phyloP scores from a whole-genome alignment of 2,797 vertebrate genomes.

The Clarias fuscus region DNA sequence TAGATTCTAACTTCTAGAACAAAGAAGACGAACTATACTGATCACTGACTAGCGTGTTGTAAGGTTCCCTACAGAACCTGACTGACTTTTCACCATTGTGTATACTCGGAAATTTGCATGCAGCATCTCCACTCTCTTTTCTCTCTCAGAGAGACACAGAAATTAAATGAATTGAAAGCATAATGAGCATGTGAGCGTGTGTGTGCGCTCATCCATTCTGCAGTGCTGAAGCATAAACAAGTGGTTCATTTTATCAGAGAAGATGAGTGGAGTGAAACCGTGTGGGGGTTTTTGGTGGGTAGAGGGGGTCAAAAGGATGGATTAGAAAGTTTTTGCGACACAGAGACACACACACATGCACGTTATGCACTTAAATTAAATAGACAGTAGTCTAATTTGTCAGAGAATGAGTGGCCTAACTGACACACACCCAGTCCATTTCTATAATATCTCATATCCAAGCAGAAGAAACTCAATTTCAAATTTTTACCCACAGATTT shows the following conservation, averaged over 20 bases:
- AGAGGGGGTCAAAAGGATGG: too few relatives aligned
- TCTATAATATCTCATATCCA: neutral
- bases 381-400: neutral
- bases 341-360: neutral
- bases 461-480: too few relatives aligned
- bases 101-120: constrained; percentile 4
- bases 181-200: constrained; percentile 1
- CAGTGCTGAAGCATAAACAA: constrained; percentile 29
- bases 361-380: neutral
- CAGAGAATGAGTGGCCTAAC: neutral
- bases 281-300: neutral
- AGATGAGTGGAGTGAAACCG: neutral
- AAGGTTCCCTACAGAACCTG: neutral
- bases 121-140: neutral
- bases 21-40: neutral
- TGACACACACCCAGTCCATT: neutral
- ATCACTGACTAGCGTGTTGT: neutral
- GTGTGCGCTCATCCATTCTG: constrained; percentile 19
- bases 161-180: constrained; percentile 23
- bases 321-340: neutral
- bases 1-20: neutral
- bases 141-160: neutral
- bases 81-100: neutral
- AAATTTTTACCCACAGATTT: too few relatives aligned
- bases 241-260: constrained; percentile 28